phyloP scores from a whole-genome alignment of 1,140 invertebrate genomes.

The Zaprionus gabonicus region DNA sequence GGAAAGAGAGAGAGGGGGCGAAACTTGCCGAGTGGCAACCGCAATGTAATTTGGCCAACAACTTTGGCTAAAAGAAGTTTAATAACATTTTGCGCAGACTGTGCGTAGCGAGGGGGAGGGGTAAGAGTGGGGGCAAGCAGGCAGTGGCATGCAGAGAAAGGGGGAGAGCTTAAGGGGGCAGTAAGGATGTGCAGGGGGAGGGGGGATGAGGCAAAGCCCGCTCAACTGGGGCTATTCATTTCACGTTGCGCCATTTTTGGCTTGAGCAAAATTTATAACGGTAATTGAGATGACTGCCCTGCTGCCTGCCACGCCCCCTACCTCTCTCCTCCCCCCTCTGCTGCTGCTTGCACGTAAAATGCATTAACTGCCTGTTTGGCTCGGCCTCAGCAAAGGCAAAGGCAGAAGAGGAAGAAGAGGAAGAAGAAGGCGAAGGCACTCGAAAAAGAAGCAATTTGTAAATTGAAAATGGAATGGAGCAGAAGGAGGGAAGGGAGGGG shows the following conservation, averaged over 20 bases:
- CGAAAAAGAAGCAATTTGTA: slow-evolving; percentile 83
- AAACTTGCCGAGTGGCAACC: slow-evolving; percentile 3
- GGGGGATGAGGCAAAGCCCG: too few relatives aligned
- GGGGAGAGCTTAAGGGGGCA: neutral
- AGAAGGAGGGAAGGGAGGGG: neutral
- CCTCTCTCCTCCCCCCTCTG: neutral
- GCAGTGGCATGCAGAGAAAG: neutral
- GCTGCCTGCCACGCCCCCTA: slow-evolving; percentile 15
- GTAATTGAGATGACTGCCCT: slow-evolving; percentile 69
- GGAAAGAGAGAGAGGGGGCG: neutral
- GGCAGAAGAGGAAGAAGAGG: neutral
- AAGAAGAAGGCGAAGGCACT: slow-evolving; percentile 55
- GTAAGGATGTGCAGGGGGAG: too few relatives aligned
- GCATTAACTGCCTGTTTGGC: slow-evolving; percentile 71
- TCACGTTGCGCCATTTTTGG: slow-evolving; percentile 69
- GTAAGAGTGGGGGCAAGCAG: too few relatives aligned
- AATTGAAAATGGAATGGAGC: slow-evolving; percentile 75
- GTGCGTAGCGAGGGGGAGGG: neutral
- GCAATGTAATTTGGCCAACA: slow-evolving; percentile 8
- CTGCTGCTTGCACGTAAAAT: slow-evolving; percentile 73
- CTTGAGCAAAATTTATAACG: slow-evolving; percentile 76
- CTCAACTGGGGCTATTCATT: slow-evolving; percentile 50
- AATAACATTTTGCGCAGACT: slow-evolving; percentile 13
- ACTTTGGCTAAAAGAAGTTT: slow-evolving; percentile 10
- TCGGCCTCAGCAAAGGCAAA: slow-evolving; percentile 18